phyloP scores from a whole-genome alignment of 2,888 invertebrate species.

The Pachliopta kotzebuea region DNA sequence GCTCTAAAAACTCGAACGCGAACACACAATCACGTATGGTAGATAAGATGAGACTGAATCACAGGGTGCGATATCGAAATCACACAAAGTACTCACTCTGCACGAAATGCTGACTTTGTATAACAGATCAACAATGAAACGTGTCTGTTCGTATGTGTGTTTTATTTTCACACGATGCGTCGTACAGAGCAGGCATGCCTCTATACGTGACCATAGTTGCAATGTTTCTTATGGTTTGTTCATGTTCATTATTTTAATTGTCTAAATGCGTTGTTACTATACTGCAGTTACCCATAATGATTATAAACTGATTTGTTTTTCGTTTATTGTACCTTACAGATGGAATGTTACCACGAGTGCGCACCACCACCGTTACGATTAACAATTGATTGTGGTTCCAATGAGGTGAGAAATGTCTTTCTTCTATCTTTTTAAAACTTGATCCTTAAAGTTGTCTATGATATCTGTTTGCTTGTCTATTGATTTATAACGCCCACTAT shows the following conservation, averaged over 20 bases:
- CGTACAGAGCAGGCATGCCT: conserved; percentile 51
- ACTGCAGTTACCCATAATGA: background rate
- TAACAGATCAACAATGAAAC: conserved; percentile 39
- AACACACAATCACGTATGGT: conserved; percentile 41
- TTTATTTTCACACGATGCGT: conserved; percentile 52
- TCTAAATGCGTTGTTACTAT: background rate
- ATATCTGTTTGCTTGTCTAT: too few species aligned
- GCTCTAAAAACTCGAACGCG: conserved; percentile 16
- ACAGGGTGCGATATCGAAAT: conserved; percentile 33
- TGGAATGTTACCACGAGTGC: conserved; percentile 37
- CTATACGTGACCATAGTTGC: conserved; percentile 54
- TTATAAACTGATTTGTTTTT: background rate
- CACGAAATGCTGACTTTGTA: conserved; percentile 31
- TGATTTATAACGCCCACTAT: too few species aligned
- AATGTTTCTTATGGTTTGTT: conserved; percentile 58
- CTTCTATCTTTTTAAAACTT: background rate
- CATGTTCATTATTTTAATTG: conserved; percentile 29
- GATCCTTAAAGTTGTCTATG: too few species aligned
- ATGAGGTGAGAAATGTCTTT: conserved; percentile 47
- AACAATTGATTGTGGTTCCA: conserved; percentile 62
- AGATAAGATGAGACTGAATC: conserved; percentile 49
- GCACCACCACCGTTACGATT: conserved; percentile 57
- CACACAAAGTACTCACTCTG: conserved; percentile 5
- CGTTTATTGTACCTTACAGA: conserved; percentile 39
- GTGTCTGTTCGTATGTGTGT: conserved; percentile 43